Percentiles rank a stretch among this genome's conserved stretches.
Evolutionary conservation across 2,113 vertebrate genomes (phyloP).

Genomic region (Telmatochromis sp.): DNA sequence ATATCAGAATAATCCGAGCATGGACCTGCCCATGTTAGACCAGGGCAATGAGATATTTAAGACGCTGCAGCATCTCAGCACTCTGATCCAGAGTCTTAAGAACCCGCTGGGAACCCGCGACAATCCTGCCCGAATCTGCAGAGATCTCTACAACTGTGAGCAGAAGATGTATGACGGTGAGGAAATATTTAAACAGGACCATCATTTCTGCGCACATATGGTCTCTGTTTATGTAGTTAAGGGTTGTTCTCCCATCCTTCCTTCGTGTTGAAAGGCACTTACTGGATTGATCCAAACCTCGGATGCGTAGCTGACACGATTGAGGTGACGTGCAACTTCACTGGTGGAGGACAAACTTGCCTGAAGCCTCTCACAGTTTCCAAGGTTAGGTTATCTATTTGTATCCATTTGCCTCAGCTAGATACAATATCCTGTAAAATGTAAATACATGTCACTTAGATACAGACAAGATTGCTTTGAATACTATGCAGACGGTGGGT

Average conservation of each 20-base stretch:
- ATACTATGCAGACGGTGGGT: not conserved
- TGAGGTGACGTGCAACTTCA: constrained; percentile 92
- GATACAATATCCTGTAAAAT: not conserved
- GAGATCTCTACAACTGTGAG: constrained; percentile 95
- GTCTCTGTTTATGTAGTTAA: not conserved
- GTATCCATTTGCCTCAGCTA: not conserved
- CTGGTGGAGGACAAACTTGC: constrained; percentile 89
- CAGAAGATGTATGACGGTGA: constrained; percentile 86
- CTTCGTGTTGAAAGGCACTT: constrained; percentile 72
- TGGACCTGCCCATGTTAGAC: constrained; percentile 83
- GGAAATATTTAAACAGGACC: not conserved
- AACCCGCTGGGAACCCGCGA: constrained; percentile 89
- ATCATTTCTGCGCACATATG: not conserved
- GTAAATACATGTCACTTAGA: not conserved
- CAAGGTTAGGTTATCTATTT: constrained; percentile 73
- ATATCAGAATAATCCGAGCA: constrained; percentile 71
- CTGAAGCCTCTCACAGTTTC: constrained; percentile 85
- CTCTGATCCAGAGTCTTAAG: constrained; percentile 93
- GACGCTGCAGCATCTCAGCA: constrained; percentile 97
- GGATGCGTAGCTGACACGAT: constrained; percentile 90
- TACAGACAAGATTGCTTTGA: not conserved
- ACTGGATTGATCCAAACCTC: constrained; percentile 97
- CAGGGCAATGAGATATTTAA: constrained; percentile 90
- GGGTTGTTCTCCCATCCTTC: not conserved
- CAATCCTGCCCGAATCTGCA: constrained; percentile 91